A percentile compares a stretch with the other conserved stretches of the same genome.
Evolutionary conservation across 1,140 invertebrate species (phyloP).

Genomic region (Drosophila novamexicana): DNA sequence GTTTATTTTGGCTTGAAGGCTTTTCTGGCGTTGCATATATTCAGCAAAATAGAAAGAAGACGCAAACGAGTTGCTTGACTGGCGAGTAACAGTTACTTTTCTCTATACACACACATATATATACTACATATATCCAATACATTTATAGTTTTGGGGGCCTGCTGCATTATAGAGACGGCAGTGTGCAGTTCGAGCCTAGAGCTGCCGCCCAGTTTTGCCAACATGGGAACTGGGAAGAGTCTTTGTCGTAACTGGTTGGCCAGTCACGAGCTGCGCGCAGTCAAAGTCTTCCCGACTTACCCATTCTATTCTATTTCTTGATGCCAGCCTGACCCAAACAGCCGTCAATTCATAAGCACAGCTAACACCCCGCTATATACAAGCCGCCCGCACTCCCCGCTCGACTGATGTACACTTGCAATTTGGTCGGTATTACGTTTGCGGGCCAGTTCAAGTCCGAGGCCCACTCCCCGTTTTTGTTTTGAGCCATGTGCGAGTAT

Average conservation of each 20-base stretch:
- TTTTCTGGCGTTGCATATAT: slow-evolving; percentile 38
- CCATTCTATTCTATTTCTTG: slow-evolving; percentile 59
- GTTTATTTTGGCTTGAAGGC: slow-evolving; percentile 32
- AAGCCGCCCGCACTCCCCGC: not conserved
- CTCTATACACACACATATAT: slow-evolving; percentile 46
- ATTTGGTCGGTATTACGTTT: slow-evolving; percentile 64
- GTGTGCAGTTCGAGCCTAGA: slow-evolving; percentile 25
- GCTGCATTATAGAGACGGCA: slow-evolving; percentile 15
- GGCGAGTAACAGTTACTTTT: slow-evolving; percentile 79
- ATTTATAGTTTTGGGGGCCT: slow-evolving; percentile 51
- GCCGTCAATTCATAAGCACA: slow-evolving; percentile 68
- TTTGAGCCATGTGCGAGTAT: slow-evolving; percentile 67
- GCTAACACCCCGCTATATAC: not conserved
- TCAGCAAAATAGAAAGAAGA: slow-evolving; percentile 69
- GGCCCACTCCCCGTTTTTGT: slow-evolving; percentile 26
- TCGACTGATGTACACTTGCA: slow-evolving; percentile 57
- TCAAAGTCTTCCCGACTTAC: slow-evolving; percentile 40
- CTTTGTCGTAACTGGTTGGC: slow-evolving; percentile 61
- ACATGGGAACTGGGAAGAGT: slow-evolving; percentile 39
- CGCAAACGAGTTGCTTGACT: slow-evolving; percentile 73
- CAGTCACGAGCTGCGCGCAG: slow-evolving; percentile 69
- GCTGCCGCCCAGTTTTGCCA: slow-evolving; percentile 60
- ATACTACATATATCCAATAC: slow-evolving; percentile 38
- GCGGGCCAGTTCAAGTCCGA: slow-evolving; percentile 16
- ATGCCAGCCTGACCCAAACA: slow-evolving; percentile 47